These are phyloP conservation scores for Micronycteris hirsuta DNA, from an alignment of 2,113 vertebrate genomes.

Conservation along the genomic window DNA sequence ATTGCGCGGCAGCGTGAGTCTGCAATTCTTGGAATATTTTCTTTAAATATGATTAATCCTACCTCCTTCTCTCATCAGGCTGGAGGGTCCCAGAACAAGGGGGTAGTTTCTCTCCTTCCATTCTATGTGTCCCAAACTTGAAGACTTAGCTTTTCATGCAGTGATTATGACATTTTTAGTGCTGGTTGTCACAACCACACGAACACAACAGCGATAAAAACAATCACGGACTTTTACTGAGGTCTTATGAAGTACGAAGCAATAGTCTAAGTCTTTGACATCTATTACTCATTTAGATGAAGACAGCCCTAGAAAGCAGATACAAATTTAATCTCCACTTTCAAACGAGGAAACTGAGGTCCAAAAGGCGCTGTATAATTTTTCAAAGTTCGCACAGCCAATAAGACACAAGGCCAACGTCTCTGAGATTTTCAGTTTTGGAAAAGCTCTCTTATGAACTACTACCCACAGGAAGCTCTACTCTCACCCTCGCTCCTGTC, in stretches of 20 bases:
- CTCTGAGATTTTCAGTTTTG: not conserved
- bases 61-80: not conserved
- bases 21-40: not conserved
- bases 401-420: not conserved
- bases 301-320: not conserved
- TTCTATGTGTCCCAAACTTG: not conserved
- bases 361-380: not conserved
- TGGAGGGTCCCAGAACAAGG: not conserved
- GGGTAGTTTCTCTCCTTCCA: not conserved
- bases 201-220: not conserved
- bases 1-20: not conserved
- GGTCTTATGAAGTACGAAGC: not conserved
- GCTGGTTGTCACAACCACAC: not conserved
- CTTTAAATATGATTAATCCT: not conserved
- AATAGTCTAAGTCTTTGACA: not conserved
- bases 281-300: not conserved
- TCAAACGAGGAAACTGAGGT: not conserved
- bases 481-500: not conserved
- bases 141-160: not conserved
- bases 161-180: not conserved
- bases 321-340: not conserved
- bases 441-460: not conserved
- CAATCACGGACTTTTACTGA: not conserved
- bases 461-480: too few relatives aligned
- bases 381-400: not conserved